phyloP scores from a whole-genome alignment of 2,888 invertebrate species.

The Cosmia pyralina region DNA sequence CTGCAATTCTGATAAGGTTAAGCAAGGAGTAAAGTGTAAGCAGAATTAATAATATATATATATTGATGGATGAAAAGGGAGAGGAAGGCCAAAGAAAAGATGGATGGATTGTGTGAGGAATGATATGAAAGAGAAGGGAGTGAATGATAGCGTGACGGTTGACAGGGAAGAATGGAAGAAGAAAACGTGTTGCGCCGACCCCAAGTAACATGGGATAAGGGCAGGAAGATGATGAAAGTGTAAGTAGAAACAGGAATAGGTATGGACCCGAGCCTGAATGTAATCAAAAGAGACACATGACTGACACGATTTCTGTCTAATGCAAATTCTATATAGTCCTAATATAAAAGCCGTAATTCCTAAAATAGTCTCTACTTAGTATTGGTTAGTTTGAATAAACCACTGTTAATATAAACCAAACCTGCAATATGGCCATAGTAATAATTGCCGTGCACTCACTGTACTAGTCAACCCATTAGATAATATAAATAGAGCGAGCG shows the following conservation, averaged over 20 bases:
- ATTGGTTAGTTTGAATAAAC: slow-evolving; percentile 3
- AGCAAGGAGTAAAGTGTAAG: not conserved
- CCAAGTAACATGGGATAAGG: too few relatives aligned
- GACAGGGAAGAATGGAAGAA: too few relatives aligned
- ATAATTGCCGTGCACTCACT: slow-evolving; percentile 41
- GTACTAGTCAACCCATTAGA: slow-evolving; percentile 53
- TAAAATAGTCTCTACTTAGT: not conserved
- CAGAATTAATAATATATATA: too few relatives aligned
- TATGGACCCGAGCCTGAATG: not conserved
- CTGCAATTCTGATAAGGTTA: not conserved
- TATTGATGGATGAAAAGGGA: too few relatives aligned
- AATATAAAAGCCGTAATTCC: not conserved
- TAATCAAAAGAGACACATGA: not conserved
- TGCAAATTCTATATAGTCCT: not conserved
- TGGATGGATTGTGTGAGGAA: too few relatives aligned
- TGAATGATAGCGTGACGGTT: too few relatives aligned
- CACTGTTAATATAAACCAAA: not conserved
- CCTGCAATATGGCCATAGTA: slow-evolving; percentile 13
- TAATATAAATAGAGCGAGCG: slow-evolving; percentile 55
- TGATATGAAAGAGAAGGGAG: too few relatives aligned
- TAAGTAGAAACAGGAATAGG: not conserved
- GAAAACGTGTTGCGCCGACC: too few relatives aligned
- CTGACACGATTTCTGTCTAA: not conserved
- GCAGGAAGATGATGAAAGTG: not conserved
- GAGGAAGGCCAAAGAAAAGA: too few relatives aligned